A percentile compares a stretch with the other conserved stretches of the same genome.
These are phyloP conservation scores for Mesorhabditis sp. DNA, from an alignment of 2,888 invertebrate genomes.

Conservation along the genomic window DNA sequence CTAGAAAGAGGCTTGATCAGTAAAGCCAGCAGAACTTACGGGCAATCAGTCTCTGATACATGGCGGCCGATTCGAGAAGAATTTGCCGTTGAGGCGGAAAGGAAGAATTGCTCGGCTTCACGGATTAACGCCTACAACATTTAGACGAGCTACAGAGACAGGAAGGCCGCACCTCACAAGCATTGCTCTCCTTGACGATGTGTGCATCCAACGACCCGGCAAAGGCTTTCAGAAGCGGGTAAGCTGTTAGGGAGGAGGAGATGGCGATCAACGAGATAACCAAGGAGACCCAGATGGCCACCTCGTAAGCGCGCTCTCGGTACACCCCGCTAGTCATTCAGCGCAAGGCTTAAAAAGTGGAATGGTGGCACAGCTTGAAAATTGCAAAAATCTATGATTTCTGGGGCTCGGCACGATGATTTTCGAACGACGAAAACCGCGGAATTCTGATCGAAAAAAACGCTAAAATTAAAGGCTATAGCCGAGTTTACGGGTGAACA, in stretches of 20 bases:
- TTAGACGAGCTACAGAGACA: too few relatives aligned
- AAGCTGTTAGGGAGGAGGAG: background rate
- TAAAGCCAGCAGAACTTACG: background rate
- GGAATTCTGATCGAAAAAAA: too few relatives aligned
- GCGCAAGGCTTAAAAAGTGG: too few relatives aligned
- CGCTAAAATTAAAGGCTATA: too few relatives aligned
- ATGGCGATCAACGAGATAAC: background rate
- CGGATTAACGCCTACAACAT: too few relatives aligned
- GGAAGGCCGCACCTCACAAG: background rate
- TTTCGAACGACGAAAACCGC: too few relatives aligned
- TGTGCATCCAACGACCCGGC: background rate
- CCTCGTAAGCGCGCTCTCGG: background rate
- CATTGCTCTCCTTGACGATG: background rate
- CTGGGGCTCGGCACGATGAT: too few relatives aligned
- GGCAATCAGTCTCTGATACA: background rate
- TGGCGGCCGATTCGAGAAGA: background rate
- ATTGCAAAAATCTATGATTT: too few relatives aligned
- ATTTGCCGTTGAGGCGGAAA: background rate
- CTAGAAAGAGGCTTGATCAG: conserved; percentile 13
- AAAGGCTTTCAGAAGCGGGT: background rate
- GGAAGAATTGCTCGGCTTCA: too few relatives aligned
- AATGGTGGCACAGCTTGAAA: too few relatives aligned
- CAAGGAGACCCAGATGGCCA: background rate
- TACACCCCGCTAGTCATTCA: too few relatives aligned
- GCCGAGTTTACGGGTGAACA: too few relatives aligned